A percentile compares a stretch with the other conserved stretches of the same genome.
These are phyloP conservation scores for Podarcis raffonei DNA, from an alignment of 2,113 vertebrate species.

Conservation along the genomic window DNA sequence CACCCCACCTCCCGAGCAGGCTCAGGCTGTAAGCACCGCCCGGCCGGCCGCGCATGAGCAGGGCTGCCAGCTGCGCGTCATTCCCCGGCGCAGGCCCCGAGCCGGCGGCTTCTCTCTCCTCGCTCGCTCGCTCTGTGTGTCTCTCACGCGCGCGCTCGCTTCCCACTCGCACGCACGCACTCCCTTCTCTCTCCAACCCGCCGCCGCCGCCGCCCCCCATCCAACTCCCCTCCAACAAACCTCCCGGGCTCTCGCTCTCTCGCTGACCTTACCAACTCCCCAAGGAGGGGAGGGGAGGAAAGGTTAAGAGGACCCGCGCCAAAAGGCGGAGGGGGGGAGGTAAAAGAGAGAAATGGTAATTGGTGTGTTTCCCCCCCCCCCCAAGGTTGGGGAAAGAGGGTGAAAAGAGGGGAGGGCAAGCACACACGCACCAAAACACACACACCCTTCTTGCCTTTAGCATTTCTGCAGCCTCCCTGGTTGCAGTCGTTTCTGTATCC, in stretches of 20 bases:
- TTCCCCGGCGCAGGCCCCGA: conserved; percentile 57
- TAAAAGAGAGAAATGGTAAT: too few relatives aligned
- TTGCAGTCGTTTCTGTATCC: too few relatives aligned
- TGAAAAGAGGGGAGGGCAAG: too few relatives aligned
- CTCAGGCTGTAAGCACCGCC: conserved; percentile 53
- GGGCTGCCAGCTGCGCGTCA: conserved; percentile 62
- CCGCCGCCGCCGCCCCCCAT: too few relatives aligned
- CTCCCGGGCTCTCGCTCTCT: not conserved
- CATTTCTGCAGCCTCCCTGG: too few relatives aligned
- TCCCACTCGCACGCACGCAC: not conserved
- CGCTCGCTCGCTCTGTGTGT: too few relatives aligned
- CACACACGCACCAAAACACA: too few relatives aligned
- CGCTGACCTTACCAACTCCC: too few relatives aligned
- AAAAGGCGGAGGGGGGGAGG: not conserved
- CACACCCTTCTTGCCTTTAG: not conserved
- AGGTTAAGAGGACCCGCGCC: not conserved
- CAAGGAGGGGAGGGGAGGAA: not conserved
- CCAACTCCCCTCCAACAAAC: not conserved
- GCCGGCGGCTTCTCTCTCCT: not conserved
- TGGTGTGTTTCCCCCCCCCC: not conserved
- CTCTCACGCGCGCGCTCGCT: too few relatives aligned
- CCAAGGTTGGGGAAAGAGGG: not conserved
- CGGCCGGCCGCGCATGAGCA: conserved; percentile 67
- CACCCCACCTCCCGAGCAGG: conserved; percentile 40
- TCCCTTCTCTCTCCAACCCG: not conserved